Percentiles rank a stretch among this genome's conserved stretches.
These are phyloP conservation scores for Aromia moschata DNA, from an alignment of 2,888 invertebrate species.

Conservation along the genomic window DNA sequence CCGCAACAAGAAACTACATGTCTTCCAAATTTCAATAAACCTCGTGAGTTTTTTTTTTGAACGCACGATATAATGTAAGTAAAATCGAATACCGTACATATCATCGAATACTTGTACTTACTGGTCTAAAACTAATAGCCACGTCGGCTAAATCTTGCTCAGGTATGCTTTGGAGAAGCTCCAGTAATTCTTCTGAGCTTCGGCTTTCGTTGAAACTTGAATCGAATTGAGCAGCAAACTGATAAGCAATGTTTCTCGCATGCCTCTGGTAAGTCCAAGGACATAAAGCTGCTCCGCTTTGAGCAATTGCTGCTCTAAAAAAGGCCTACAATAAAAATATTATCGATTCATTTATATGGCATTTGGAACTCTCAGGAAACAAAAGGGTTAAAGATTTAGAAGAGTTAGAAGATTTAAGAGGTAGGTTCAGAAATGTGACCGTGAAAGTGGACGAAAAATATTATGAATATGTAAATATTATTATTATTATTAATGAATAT, in stretches of 20 bases:
- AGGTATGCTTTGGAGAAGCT: conserved; percentile 40
- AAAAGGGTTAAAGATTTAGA: not conserved
- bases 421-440: no score
- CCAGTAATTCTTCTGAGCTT: conserved; percentile 38
- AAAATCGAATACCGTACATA: no score
- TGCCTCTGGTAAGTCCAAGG: conserved; percentile 57
- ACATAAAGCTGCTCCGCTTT: conserved; percentile 55
- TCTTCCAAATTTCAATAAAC: no score
- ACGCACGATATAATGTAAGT: no score
- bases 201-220: conserved; percentile 37
- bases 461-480: no score
- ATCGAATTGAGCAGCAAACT: conserved; percentile 47
- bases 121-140: conserved; percentile 23
- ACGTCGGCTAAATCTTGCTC: conserved; percentile 38
- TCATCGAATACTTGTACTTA: not conserved
- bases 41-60: no score
- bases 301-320: conserved; percentile 55
- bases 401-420: not conserved
- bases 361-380: not conserved
- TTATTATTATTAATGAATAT: no score
- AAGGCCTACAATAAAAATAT: no score
- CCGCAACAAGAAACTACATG: no score
- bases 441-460: no score
- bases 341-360: not conserved
- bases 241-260: conserved; percentile 46